These are phyloP conservation scores for Otis tarda DNA, from an alignment of 2,113 vertebrate genomes.

Conservation along the genomic window DNA sequence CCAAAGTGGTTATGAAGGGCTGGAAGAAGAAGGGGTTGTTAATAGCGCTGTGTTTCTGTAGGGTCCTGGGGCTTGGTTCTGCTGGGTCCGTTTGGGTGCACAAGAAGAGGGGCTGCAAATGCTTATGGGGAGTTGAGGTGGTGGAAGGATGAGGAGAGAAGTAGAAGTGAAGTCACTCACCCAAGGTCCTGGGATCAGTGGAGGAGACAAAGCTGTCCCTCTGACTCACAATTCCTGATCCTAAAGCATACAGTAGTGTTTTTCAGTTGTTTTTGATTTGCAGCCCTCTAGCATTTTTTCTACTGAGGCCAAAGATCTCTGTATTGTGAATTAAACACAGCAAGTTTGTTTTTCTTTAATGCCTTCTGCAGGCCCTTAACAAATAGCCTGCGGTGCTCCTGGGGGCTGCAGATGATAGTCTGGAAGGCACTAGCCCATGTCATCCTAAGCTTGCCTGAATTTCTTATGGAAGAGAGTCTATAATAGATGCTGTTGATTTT, in stretches of 20 bases:
- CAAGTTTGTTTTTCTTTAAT: background rate
- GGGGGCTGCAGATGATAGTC: background rate
- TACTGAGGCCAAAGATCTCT: background rate
- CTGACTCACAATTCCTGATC: background rate
- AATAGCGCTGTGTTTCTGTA: background rate
- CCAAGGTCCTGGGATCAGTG: background rate
- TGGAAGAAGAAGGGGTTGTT: background rate
- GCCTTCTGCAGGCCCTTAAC: background rate
- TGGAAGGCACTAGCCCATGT: background rate
- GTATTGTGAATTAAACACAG: background rate
- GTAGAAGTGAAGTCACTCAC: background rate
- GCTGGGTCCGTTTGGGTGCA: accelerated
- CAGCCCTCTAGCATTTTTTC: background rate
- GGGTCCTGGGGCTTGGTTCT: background rate
- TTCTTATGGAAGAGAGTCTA: background rate
- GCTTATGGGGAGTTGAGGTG: background rate
- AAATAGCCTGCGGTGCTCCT: background rate
- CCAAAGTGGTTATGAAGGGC: background rate
- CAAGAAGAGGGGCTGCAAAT: background rate
- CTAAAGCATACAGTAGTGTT: background rate
- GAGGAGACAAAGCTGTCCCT: background rate
- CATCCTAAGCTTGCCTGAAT: background rate
- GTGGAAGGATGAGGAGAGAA: background rate
- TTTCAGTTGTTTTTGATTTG: background rate
- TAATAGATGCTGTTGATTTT: background rate